Percentiles rank a stretch among this genome's conserved stretches.
These are phyloP conservation scores for Synergus itoensis DNA, from an alignment of 2,888 invertebrate species.

Conservation along the genomic window DNA sequence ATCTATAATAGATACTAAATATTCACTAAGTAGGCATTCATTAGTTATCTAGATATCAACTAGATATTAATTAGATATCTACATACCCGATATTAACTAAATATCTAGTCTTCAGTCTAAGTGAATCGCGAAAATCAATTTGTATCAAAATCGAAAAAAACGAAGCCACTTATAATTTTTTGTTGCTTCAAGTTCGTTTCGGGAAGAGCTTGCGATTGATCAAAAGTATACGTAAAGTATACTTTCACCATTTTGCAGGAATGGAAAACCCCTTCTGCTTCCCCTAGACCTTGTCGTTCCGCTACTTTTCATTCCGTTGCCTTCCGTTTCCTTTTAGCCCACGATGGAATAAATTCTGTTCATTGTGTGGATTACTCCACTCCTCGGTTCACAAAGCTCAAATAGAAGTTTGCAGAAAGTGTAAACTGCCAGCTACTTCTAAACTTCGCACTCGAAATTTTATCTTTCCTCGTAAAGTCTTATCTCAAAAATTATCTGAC, in stretches of 20 bases:
- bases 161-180: neutral
- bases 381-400: neutral
- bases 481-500: too few relatives aligned
- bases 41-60: too few relatives aligned
- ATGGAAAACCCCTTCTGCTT: neutral
- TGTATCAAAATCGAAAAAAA: neutral
- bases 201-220: neutral
- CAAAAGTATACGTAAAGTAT: neutral
- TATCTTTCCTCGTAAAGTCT: too few relatives aligned
- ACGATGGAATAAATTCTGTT: neutral
- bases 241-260: neutral
- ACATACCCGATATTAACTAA: too few relatives aligned
- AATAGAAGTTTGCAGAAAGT: too few relatives aligned
- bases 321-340: neutral
- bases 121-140: neutral
- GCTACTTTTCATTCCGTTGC: neutral
- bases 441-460: too few relatives aligned
- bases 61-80: too few relatives aligned
- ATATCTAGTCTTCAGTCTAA: too few relatives aligned
- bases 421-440: too few relatives aligned
- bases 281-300: neutral
- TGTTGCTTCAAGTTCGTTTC: neutral
- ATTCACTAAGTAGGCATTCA: too few relatives aligned
- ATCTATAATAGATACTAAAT: too few relatives aligned
- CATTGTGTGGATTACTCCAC: neutral